These are phyloP conservation scores for Scopus umbretta DNA, from an alignment of 2,113 vertebrate species.

Conservation along the genomic window DNA sequence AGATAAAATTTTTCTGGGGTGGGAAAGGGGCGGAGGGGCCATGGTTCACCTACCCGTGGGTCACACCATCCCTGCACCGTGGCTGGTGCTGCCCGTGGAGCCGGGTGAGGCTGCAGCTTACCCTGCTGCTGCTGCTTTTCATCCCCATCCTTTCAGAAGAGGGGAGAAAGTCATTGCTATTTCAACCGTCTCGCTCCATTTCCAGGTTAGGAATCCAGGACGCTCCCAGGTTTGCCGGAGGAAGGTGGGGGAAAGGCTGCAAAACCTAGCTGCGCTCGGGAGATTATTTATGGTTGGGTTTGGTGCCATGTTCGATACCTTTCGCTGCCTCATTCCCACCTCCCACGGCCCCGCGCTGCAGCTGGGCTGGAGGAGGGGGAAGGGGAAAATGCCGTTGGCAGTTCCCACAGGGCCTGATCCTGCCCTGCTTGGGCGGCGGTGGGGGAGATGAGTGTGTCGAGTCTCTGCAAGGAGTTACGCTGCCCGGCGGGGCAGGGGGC, in stretches of 20 bases:
- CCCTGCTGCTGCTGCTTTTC: not conserved
- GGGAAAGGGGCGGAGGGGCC: not conserved
- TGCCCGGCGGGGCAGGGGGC: rapidly evolving
- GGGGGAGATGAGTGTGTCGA: not conserved
- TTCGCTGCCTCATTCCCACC: constrained; percentile 29
- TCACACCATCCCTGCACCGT: rapidly evolving
- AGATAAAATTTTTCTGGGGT: not conserved
- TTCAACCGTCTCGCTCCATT: not conserved
- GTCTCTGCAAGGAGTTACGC: not conserved
- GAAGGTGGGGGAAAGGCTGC: constrained; percentile 30
- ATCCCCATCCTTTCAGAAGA: not conserved
- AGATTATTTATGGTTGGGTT: constrained; percentile 23
- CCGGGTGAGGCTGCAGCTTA: not conserved
- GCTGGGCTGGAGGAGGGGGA: constrained; percentile 26
- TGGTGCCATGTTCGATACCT: not conserved
- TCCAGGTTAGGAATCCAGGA: constrained; percentile 53
- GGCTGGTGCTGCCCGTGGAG: not conserved
- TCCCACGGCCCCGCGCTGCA: constrained; percentile 19
- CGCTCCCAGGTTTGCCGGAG: not conserved
- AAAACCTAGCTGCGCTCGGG: not conserved
- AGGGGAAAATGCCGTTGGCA: not conserved
- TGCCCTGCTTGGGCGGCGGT: not conserved
- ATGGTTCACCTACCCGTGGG: not conserved
- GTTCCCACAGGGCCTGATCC: not conserved
- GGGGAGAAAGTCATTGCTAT: not conserved